phyloP scores from a whole-genome alignment of 2,797 vertebrate species.

The Diglossa cyanea region DNA sequence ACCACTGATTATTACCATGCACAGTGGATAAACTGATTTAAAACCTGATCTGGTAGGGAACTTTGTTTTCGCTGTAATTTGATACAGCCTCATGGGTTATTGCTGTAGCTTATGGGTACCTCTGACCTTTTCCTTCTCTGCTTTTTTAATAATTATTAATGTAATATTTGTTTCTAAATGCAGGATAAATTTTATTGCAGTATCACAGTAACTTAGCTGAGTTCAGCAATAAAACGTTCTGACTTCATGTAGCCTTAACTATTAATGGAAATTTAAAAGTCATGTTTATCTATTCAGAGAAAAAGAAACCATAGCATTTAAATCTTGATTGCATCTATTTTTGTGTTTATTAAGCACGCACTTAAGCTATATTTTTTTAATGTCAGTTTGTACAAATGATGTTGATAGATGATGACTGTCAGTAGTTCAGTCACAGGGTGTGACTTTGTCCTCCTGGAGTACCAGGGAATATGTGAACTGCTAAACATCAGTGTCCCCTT shows the following conservation, averaged over 20 bases:
- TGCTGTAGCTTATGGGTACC: neutral
- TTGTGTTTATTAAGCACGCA: neutral
- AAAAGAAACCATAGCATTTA: neutral
- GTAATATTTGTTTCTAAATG: neutral
- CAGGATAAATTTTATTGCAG: neutral
- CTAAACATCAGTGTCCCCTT: neutral
- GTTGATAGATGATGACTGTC: neutral
- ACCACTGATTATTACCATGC: neutral
- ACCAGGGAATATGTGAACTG: neutral
- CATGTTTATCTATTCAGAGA: neutral
- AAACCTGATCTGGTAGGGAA: slow-evolving; percentile 7
- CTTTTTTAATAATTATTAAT: neutral
- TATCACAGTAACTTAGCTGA: neutral
- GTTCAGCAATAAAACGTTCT: neutral
- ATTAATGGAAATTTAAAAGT: neutral
- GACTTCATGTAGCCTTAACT: neutral
- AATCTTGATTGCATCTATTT: neutral
- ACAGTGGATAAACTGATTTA: neutral
- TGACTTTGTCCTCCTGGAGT: neutral
- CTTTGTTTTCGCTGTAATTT: neutral
- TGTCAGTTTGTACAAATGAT: neutral
- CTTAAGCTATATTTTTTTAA: neutral
- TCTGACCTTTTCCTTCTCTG: neutral
- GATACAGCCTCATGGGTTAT: neutral
- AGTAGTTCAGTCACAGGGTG: neutral